Base-by-base conservation (phyloP, 2,888 invertebrate species). In the Scrobipalpa costella region DNA sequence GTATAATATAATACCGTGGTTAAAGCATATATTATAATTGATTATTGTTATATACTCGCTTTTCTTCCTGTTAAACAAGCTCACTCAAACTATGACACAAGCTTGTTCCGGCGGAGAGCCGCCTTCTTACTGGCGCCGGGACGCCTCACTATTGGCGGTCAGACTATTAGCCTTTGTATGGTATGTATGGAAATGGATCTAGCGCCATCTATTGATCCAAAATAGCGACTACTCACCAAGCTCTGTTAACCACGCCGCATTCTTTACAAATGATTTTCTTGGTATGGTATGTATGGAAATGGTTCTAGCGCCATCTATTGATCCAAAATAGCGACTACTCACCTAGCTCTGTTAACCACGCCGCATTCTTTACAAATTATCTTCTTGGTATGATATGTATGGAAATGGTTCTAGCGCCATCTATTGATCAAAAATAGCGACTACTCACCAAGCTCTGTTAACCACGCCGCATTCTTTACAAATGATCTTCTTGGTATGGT, bases 191-290 rank as follows among this genome's bases (percentile, higher is more conserved):
- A 27, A 27, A 27, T 27, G 27, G 27, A 3, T 27, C 27, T 27
- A 27, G 27, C 27, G 27, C 27, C 27, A 27, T 27, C 27, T 27
- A 27, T 27, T 27, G 27, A 27, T n/a, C n/a, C n/a, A 13, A 3
- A 40, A 11, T 11, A 40, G 40, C 9, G 40, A 27, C 7, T n/a
- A 58, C 59, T 59, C 19, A 59, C 59, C 59, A 59, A 7, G 40
- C 27, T 44, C 59, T 27, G 2, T 44, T 44, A 13, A 59, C 40
- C 1, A 59, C 27, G 1, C 59, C 59, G 33, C 59, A 59, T 15
- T 44, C 59, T 21, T 44, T 59, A 19, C 59, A 59, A 0, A 44
- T 44, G n/a, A 59, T 44, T 33, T 44, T 59, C 44, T 59, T 59
- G 1, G 44, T 33, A 27, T 59, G 59, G 17, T 40, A 33, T 3